A percentile compares a stretch with the other conserved stretches of the same genome.
These are phyloP conservation scores for Lordiphosa fenestrarum DNA, from an alignment of 2,888 invertebrate genomes.

Conservation along the genomic window DNA sequence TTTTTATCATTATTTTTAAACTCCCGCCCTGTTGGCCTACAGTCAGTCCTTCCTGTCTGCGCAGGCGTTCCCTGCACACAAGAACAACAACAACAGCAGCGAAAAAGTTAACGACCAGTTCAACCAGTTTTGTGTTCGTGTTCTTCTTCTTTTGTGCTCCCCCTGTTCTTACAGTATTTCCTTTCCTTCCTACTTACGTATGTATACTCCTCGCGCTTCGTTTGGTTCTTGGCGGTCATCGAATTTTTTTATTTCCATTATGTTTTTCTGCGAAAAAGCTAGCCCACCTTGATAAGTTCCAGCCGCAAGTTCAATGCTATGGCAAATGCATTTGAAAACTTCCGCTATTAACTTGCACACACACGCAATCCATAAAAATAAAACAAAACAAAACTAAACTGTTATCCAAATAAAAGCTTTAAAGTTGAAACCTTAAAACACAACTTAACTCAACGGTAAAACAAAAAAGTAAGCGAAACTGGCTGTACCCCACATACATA, in stretches of 20 bases:
- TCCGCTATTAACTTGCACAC: conserved; percentile 37
- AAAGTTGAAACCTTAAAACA: not conserved
- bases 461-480: not conserved
- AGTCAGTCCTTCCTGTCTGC: conserved; percentile 39
- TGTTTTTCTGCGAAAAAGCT: conserved; percentile 38
- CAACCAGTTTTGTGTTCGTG: conserved; percentile 69
- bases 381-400: too few species aligned
- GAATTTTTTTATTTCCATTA: not conserved
- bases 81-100: not conserved
- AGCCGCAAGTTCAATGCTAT: conserved; percentile 63
- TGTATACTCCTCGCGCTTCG: conserved; percentile 29
- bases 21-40: conserved; percentile 19
- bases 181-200: conserved; percentile 38
- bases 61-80: conserved; percentile 33
- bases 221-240: conserved; percentile 8
- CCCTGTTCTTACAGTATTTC: conserved; percentile 24
- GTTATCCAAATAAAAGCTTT: conserved; percentile 4
- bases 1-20: conserved; percentile 14
- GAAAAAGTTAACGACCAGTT: conserved; percentile 68
- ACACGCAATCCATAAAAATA: too few species aligned
- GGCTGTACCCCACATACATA: too few species aligned
- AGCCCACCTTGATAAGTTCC: conserved; percentile 66
- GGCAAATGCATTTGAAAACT: conserved; percentile 53
- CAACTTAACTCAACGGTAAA: conserved; percentile 8
- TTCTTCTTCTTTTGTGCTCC: conserved; percentile 33